These are phyloP conservation scores for Hydrozoanthus gracilis DNA, from an alignment of 92 coral and sea anemone genomes.

Conservation along the genomic window DNA sequence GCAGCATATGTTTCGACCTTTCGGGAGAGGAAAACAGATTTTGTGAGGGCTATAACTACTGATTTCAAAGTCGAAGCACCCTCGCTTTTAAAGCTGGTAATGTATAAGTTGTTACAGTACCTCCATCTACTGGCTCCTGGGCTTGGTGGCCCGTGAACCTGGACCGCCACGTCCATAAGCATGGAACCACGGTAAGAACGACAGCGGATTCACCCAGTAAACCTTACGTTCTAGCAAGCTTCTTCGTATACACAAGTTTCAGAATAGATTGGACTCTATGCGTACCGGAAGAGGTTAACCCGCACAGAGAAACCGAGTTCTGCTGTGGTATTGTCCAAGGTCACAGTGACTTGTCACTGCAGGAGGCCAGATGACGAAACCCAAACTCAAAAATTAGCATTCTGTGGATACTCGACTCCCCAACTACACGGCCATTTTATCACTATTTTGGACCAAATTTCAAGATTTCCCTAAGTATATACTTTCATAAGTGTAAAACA, in stretches of 20 bases:
- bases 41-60: no score
- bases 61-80: no score
- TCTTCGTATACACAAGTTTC: neutral
- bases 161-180: slow-evolving; percentile 38
- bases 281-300: neutral
- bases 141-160: slow-evolving; percentile 46
- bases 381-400: neutral
- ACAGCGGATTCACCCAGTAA: neutral
- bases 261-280: neutral
- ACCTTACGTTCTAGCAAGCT: neutral
- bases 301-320: neutral
- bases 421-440: neutral
- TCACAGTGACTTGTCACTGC: slow-evolving; percentile 9
- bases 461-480: neutral
- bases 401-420: neutral
- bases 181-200: neutral
- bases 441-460: neutral
- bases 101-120: neutral
- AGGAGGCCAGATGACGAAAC: slow-evolving; percentile 15
- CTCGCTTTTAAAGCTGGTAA: neutral
- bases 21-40: no score
- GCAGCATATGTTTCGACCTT: no score
- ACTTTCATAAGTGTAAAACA: neutral
- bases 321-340: slow-evolving; percentile 5
- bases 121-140: slow-evolving; percentile 49